Conservation (phyloP, 2,888 invertebrate species). For the Myopa testacea region DNA sequence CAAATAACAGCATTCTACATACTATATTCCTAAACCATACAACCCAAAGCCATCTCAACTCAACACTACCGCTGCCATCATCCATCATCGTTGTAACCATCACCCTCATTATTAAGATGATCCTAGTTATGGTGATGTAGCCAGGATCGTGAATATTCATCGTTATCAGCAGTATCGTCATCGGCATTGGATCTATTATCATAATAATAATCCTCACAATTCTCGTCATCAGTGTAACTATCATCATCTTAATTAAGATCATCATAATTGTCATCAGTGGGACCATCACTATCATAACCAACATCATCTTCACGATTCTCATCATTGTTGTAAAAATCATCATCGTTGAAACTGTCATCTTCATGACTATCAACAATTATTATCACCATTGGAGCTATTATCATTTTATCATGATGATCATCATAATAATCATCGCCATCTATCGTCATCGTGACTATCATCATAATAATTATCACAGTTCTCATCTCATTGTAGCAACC, state of each 20-base stretch:
- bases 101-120: background rate
- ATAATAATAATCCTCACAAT: background rate
- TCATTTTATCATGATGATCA: too few relatives aligned
- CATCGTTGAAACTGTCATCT: background rate
- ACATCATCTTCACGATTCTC: background rate
- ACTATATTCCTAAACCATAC: too few relatives aligned
- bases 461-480: background rate
- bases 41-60: too few relatives aligned
- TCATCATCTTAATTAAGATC: background rate
- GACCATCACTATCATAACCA: too few relatives aligned
- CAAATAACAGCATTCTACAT: too few relatives aligned
- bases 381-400: background rate
- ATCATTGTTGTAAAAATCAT: background rate
- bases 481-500: too few relatives aligned
- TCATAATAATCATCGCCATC: too few relatives aligned
- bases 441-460: background rate
- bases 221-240: background rate
- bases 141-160: background rate
- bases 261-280: background rate
- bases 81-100: background rate
- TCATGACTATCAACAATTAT: background rate
- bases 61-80: too few relatives aligned
- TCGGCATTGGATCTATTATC: background rate
- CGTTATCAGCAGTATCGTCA: background rate
- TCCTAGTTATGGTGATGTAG: background rate